These are phyloP conservation scores for Archips crataeganus DNA, from an alignment of 2,888 invertebrate species.

Conservation along the genomic window DNA sequence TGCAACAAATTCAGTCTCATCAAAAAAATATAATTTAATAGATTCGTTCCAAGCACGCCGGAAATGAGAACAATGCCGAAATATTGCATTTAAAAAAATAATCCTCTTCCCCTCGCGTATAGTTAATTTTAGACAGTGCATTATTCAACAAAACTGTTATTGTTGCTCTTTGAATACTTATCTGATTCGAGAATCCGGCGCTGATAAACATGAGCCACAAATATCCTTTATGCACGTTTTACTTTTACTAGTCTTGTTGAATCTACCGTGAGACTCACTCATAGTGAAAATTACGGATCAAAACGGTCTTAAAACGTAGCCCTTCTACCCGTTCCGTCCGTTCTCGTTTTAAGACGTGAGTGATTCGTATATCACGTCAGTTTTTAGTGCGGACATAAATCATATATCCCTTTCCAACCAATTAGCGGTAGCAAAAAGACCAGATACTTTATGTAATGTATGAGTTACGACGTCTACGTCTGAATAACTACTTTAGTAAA, in stretches of 20 bases:
- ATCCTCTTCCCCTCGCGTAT: not conserved
- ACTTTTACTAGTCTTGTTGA: not conserved
- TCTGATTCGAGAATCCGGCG: not conserved
- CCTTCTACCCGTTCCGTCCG: no score
- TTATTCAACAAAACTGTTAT: not conserved
- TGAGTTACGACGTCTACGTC: no score
- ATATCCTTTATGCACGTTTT: not conserved
- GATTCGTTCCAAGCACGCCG: not conserved
- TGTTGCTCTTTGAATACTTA: not conserved
- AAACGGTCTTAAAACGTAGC: no score
- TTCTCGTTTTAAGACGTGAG: no score
- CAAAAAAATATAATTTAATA: not conserved
- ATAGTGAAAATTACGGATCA: no score
- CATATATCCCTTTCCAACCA: not conserved
- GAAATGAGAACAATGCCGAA: not conserved
- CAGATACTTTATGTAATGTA: no score
- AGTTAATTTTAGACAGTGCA: not conserved
- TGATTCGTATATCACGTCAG: no score
- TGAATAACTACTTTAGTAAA: no score
- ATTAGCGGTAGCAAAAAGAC: no score
- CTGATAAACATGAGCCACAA: not conserved
- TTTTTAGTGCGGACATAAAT: no score
- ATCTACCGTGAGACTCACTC: no score
- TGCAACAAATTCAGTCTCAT: not conserved
- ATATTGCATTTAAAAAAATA: not conserved